Conservation (phyloP, 2,888 invertebrate species). For the Drymonia ruficornis region DNA sequence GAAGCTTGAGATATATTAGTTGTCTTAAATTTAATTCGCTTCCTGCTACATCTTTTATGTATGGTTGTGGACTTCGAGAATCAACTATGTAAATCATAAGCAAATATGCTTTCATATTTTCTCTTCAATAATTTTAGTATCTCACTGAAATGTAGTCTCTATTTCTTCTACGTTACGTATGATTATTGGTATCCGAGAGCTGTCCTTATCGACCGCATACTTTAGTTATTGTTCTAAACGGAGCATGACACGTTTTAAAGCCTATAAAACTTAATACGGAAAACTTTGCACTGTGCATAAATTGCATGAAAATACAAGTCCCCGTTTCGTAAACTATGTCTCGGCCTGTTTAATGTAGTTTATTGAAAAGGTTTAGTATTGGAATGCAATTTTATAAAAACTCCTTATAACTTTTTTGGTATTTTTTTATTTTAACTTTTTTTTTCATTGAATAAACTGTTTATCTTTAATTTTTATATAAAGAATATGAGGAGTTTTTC, state of each 20-base stretch:
- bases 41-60: constrained; percentile 48
- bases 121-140: not conserved
- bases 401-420: constrained; percentile 46
- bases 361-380: constrained; percentile 45
- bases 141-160: not conserved
- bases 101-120: not conserved
- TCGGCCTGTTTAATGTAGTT: constrained; percentile 38
- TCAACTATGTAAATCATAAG: constrained; percentile 4
- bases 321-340: constrained; percentile 44
- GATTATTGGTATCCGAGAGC: not conserved
- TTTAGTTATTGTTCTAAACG: constrained; percentile 23
- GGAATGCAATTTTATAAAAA: constrained; percentile 50
- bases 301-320: constrained; percentile 47
- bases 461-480: not conserved
- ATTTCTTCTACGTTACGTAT: not conserved
- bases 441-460: not conserved
- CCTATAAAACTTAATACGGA: constrained; percentile 21
- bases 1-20: constrained; percentile 29
- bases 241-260: constrained; percentile 43
- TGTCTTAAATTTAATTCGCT: constrained; percentile 46
- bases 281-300: constrained; percentile 40
- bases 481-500: constrained; percentile 53
- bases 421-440: not conserved
- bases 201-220: constrained; percentile 15
- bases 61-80: constrained; percentile 63